Evolutionary conservation across 2,888 invertebrate genomes (phyloP).

Genomic region (Campoletis raptor): DNA sequence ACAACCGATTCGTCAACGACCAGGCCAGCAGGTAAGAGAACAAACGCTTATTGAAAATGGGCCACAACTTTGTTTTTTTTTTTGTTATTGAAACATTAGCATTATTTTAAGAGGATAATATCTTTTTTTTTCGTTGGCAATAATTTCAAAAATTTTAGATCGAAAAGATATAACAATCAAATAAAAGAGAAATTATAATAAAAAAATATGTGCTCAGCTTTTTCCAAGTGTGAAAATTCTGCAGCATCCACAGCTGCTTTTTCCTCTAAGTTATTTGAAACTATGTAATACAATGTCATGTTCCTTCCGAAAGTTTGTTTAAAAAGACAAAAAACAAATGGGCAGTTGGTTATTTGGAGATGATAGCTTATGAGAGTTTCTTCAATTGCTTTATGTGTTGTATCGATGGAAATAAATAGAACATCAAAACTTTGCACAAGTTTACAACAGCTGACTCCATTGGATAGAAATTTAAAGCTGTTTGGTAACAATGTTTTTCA

Average conservation of each 20-base stretch:
- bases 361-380: neutral
- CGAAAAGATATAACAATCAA: too few species aligned
- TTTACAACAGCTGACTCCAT: neutral
- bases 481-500: too few species aligned
- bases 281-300: too few species aligned
- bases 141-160: neutral
- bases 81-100: neutral
- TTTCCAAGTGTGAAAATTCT: too few species aligned
- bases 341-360: neutral
- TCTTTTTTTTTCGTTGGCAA: neutral
- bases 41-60: neutral
- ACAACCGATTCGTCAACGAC: constrained; percentile 83
- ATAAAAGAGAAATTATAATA: too few species aligned
- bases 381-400: neutral
- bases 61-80: neutral
- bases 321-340: too few species aligned
- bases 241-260: too few species aligned
- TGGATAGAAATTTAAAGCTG: too few species aligned
- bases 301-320: too few species aligned
- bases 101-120: neutral
- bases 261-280: too few species aligned
- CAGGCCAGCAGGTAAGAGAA: constrained; percentile 87
- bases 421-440: neutral
- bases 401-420: neutral
- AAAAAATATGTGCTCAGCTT: too few species aligned